Evolutionary conservation across 1,140 invertebrate genomes (phyloP).

Genomic region (Eueides isabella): DNA sequence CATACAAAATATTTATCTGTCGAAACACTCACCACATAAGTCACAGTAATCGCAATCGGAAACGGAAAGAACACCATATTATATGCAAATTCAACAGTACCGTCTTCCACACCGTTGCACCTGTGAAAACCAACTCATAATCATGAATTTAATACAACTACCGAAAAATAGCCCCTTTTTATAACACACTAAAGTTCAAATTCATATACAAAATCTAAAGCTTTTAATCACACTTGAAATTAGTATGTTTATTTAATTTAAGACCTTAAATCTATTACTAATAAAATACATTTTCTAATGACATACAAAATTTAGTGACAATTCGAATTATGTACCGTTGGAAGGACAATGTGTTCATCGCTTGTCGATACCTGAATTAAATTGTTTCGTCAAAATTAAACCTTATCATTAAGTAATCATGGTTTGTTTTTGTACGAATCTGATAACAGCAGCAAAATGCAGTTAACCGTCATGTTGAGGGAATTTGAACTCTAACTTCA

Average conservation of each 20-base stretch:
- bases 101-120: conserved; percentile 74
- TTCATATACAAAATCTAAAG: conserved; percentile 1
- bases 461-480: background rate
- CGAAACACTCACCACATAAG: conserved; percentile 29
- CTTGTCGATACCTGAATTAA: conserved; percentile 44
- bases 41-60: conserved; percentile 63
- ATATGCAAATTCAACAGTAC: conserved; percentile 73
- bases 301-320: conserved; percentile 59
- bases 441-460: background rate
- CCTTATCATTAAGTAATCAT: conserved; percentile 35
- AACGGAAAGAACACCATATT: conserved; percentile 74
- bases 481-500: background rate
- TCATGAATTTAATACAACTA: conserved; percentile 40
- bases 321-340: conserved; percentile 69
- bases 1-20: conserved; percentile 18
- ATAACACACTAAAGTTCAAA: conserved; percentile 20
- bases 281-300: conserved; percentile 53
- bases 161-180: conserved; percentile 38
- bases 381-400: conserved; percentile 31
- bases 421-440: conserved; percentile 26
- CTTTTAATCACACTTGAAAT: conserved; percentile 27
- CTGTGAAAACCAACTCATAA: conserved; percentile 64
- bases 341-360: conserved; percentile 61
- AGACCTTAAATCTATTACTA: conserved; percentile 21
- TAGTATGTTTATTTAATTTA: background rate